phyloP scores from a whole-genome alignment of 2,113 vertebrate species.

The Psephotus haematonotus region DNA sequence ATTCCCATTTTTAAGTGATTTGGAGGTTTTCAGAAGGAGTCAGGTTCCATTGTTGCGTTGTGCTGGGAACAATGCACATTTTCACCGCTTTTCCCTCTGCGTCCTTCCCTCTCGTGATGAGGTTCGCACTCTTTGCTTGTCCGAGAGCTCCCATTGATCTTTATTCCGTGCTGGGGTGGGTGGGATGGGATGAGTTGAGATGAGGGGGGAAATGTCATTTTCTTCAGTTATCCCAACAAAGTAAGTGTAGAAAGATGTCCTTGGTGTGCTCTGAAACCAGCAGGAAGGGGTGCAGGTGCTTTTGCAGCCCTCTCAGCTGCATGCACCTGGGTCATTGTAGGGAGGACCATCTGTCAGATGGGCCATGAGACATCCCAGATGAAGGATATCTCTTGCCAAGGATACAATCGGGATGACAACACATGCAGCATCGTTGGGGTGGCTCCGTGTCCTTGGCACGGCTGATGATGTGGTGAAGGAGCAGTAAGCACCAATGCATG shows the following conservation, averaged over 20 bases:
- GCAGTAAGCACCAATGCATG: accelerated
- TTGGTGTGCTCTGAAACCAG: not conserved
- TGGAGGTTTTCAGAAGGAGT: conserved; percentile 25
- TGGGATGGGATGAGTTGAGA: not conserved
- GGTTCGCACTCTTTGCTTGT: not conserved
- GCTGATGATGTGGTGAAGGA: not conserved
- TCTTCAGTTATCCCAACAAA: not conserved
- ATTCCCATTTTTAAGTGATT: conserved; percentile 37
- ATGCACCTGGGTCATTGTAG: not conserved
- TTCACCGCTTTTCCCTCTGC: not conserved
- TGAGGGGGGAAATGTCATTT: not conserved
- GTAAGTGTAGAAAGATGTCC: too few species aligned
- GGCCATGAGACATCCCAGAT: not conserved
- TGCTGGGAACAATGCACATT: not conserved
- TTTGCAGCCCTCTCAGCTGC: not conserved
- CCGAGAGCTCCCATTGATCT: not conserved
- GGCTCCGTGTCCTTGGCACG: accelerated
- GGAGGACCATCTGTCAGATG: not conserved
- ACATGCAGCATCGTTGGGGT: not conserved
- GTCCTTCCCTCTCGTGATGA: not conserved
- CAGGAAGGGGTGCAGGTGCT: not conserved
- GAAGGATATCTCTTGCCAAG: not conserved
- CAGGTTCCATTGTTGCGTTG: not conserved
- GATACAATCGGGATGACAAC: not conserved
- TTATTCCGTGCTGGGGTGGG: not conserved